Evolutionary conservation across 2,113 vertebrate genomes (phyloP).

Genomic region (Dicerorhinus sumatrensis): DNA sequence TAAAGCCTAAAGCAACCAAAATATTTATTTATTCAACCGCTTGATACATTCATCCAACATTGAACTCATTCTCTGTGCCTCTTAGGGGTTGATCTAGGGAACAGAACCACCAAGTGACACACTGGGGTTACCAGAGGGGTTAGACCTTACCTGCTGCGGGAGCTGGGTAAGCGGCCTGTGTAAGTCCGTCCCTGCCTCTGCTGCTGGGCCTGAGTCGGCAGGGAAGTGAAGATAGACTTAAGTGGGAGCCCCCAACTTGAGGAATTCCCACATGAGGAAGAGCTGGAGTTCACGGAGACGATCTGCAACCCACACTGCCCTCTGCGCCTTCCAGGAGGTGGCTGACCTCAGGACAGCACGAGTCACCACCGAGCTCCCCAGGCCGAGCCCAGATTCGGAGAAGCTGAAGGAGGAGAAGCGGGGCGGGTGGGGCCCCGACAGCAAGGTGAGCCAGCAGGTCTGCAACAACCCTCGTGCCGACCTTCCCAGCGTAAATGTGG

Average conservation of each 20-base stretch:
- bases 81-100: neutral
- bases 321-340: neutral
- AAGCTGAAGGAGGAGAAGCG: neutral
- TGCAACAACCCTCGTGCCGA: too few species aligned
- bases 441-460: neutral
- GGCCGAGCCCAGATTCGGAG: neutral
- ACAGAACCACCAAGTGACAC: neutral
- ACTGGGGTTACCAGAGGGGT: rapidly evolving
- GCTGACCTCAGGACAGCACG: neutral
- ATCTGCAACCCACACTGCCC: neutral
- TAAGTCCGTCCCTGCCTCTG: neutral
- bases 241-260: too few species aligned
- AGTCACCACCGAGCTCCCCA: rapidly evolving
- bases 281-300: neutral
- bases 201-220: neutral
- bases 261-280: neutral
- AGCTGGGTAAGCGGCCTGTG: neutral
- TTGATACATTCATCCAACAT: neutral
- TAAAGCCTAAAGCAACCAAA: neutral
- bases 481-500: neutral
- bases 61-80: neutral
- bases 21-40: neutral
- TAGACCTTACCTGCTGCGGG: neutral
- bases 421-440: neutral
- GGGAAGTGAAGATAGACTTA: neutral